Conservation (phyloP, 2,797 vertebrate genomes). For the Typhlichthys subterraneus region DNA sequence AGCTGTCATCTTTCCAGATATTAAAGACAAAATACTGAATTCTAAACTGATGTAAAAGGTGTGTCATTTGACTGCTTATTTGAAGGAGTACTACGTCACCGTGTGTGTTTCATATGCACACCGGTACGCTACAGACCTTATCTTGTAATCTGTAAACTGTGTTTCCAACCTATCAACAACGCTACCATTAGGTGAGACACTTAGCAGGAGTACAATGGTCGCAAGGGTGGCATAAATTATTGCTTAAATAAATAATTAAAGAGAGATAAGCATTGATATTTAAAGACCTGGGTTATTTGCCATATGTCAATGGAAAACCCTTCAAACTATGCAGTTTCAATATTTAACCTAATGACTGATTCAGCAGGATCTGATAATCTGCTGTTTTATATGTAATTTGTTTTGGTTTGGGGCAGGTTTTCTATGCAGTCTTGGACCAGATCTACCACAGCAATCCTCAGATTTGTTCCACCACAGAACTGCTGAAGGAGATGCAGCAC, state of each 20-base stretch:
- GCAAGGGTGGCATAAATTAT: slow-evolving; percentile 2
- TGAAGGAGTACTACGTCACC: neutral
- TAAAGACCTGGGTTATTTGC: neutral
- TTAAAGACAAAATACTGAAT: neutral
- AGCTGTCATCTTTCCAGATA: no score
- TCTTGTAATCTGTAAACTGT: slow-evolving; percentile 2
- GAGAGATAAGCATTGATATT: slow-evolving; percentile 4
- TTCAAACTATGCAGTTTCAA: neutral
- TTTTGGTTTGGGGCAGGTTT: slow-evolving; percentile 78
- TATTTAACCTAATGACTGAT: slow-evolving; percentile 1
- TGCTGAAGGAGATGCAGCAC: slow-evolving; percentile 90
- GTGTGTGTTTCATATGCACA: no score
- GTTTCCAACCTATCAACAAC: slow-evolving; percentile 9
- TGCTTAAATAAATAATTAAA: slow-evolving; percentile 7
- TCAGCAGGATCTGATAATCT: neutral
- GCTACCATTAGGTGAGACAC: slow-evolving; percentile 3
- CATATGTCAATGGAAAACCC: neutral
- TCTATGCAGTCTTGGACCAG: slow-evolving; percentile 94
- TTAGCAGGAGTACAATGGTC: neutral
- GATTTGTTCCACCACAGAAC: slow-evolving; percentile 85
- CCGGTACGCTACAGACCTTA: neutral
- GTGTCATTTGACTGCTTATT: neutral
- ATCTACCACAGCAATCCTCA: slow-evolving; percentile 91
- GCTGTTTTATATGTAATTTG: slow-evolving; percentile 5
- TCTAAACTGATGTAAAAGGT: neutral